A percentile compares a stretch with the other conserved stretches of the same genome.
Conservation (phyloP, 2,797 vertebrate species). For the Meriones psammophilus region DNA sequence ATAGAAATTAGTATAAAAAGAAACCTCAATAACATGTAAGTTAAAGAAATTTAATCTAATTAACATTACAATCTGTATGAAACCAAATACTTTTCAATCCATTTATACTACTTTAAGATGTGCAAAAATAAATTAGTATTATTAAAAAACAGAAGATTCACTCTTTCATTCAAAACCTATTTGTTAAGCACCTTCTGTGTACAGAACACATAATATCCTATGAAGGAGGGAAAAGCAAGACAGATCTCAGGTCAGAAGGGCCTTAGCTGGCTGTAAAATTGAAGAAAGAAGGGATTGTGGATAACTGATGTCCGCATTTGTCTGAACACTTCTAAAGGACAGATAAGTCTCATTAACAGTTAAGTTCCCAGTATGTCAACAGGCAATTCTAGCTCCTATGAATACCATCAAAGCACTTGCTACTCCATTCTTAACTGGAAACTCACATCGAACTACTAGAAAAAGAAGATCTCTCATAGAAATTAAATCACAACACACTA, state of each 20-base stretch:
- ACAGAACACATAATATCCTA: background rate
- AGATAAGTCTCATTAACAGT: background rate
- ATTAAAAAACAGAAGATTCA: constrained; percentile 55
- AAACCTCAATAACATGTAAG: background rate
- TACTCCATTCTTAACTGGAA: constrained; percentile 31
- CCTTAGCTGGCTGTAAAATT: background rate
- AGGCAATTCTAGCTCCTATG: constrained; percentile 35
- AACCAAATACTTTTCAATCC: constrained; percentile 25
- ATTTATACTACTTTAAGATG: background rate
- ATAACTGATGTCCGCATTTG: background rate
- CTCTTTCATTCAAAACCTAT: constrained; percentile 46
- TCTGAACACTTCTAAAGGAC: background rate
- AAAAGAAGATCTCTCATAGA: constrained; percentile 55
- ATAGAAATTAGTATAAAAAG: constrained; percentile 60
- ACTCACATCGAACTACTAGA: background rate
- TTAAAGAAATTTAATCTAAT: constrained; percentile 7
- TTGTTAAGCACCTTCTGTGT: background rate
- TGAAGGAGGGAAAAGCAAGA: background rate
- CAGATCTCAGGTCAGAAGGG: background rate
- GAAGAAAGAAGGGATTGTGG: constrained; percentile 12
- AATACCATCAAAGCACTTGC: background rate
- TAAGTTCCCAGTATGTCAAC: background rate
- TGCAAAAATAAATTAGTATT: constrained; percentile 24
- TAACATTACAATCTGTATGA: background rate
- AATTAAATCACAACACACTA: constrained; percentile 13